Percentiles rank a stretch among this genome's conserved stretches.
These are phyloP conservation scores for Perithous albicinctus DNA, from an alignment of 2,888 invertebrate species.

Conservation along the genomic window DNA sequence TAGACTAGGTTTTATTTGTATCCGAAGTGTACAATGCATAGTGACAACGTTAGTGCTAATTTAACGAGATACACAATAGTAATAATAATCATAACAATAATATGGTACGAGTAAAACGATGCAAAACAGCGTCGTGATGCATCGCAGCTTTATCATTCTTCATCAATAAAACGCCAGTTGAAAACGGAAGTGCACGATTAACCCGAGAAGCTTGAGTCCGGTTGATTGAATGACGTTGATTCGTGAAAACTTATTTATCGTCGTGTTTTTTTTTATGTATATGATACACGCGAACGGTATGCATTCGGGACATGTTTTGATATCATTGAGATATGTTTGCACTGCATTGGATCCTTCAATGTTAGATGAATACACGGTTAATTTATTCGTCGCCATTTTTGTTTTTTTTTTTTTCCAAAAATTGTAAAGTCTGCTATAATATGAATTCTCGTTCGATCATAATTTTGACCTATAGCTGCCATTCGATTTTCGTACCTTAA, in stretches of 20 bases:
- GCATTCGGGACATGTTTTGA: slow-evolving; percentile 48
- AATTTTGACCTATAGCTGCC: not conserved
- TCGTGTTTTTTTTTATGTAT: slow-evolving; percentile 11
- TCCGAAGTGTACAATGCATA: slow-evolving; percentile 81
- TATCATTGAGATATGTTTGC: slow-evolving; percentile 66
- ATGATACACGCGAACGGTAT: slow-evolving; percentile 30
- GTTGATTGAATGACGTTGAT: not conserved
- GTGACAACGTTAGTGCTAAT: slow-evolving; percentile 81
- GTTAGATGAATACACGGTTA: slow-evolving; percentile 33
- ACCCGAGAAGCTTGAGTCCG: slow-evolving; percentile 50
- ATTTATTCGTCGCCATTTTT: not conserved
- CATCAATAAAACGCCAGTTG: slow-evolving; percentile 18
- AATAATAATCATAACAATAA: slow-evolving; percentile 59
- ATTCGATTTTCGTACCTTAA: slow-evolving; percentile 17
- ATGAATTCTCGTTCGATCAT: slow-evolving; percentile 2
- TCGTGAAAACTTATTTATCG: slow-evolving; percentile 23
- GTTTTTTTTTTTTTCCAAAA: slow-evolving; percentile 5
- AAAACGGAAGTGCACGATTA: slow-evolving; percentile 26
- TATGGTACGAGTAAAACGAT: slow-evolving; percentile 71
- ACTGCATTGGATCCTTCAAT: slow-evolving; percentile 19
- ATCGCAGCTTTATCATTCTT: slow-evolving; percentile 47
- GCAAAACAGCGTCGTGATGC: slow-evolving; percentile 64
- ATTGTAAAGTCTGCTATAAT: slow-evolving; percentile 14
- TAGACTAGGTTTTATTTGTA: slow-evolving; percentile 82
- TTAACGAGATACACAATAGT: slow-evolving; percentile 73